These are phyloP conservation scores for Apeltes quadracus DNA, from an alignment of 2,113 vertebrate species.

Conservation along the genomic window DNA sequence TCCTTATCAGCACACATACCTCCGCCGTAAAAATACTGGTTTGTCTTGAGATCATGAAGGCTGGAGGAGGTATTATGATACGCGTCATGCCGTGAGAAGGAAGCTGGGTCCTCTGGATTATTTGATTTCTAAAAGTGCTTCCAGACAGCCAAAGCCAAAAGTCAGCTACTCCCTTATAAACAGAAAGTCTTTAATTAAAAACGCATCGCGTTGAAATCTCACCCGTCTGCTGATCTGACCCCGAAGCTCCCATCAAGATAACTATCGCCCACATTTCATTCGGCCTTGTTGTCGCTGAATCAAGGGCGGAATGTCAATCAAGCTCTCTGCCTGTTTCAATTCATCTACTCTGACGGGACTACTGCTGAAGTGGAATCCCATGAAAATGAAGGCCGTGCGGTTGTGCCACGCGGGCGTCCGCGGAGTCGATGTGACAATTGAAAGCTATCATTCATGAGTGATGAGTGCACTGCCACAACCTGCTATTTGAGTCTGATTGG, in stretches of 20 bases:
- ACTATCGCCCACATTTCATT: background rate
- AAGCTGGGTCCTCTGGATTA: background rate
- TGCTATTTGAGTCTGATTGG: constrained; percentile 1
- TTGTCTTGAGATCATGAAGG: constrained; percentile 11
- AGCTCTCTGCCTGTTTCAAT: background rate
- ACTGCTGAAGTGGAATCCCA: background rate
- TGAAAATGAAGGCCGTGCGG: constrained; percentile 3
- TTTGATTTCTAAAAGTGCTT: constrained; percentile 14
- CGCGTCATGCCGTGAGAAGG: background rate
- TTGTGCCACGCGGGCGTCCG: background rate
- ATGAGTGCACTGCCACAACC: background rate
- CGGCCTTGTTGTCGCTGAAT: background rate
- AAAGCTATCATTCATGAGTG: constrained; percentile 1
- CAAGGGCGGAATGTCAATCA: background rate
- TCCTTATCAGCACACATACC: constrained; percentile 1
- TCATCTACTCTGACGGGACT: background rate
- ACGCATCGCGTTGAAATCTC: background rate
- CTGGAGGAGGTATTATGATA: background rate
- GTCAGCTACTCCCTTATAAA: background rate
- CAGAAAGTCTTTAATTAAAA: background rate
- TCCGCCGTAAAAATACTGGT: constrained; percentile 5
- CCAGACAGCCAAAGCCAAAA: background rate
- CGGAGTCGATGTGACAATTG: background rate
- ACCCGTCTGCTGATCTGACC: constrained; percentile 6
- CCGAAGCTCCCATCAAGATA: constrained; percentile 1